Base-by-base conservation (phyloP, 2,888 invertebrate species). In the Lycocerus yunnanus region DNA sequence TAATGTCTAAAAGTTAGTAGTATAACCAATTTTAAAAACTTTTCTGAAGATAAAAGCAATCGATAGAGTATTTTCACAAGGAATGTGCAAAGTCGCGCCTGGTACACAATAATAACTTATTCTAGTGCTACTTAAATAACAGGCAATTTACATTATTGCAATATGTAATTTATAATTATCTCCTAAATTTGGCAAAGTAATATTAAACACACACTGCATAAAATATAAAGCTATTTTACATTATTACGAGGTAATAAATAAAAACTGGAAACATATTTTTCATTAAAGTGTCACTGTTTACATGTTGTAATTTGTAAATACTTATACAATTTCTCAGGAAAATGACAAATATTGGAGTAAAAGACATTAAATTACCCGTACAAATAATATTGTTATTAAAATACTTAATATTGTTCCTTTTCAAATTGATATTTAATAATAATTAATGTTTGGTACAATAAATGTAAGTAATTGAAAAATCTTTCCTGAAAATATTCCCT, bases 41-140 rank as follows among this genome's bases (percentile, higher is more conserved):
- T 43, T 43, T 43, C n/a, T 43, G 43, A 43, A 43, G 43, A 43
- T 75, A 72, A 21, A 72, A 75, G 72, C 70, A 65, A 63, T 71
- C 70, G 73, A 73, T 70, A 71, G 76, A 60, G 43, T 72, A 69
- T 72, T 72, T 72, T 61, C 67, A 66, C 15, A 27, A 58, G 59
- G 27, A 72, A 71, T 66, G 76, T 70, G 73, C 76, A 65, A 77
- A 72, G 68, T 77, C 43, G 78, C 78, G 78, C 78, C 78, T 78
- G 78, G 78, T 78, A 78, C 78, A 71, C 71, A 11, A 69, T 74
- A 78, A 76, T 76, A 76, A 69, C 74, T 74, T 74, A 76, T 68
- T 78, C 59, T 78, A 78, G 77, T 73, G 73, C 72, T 75, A 75
- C 77, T 78, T 78, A 77, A 68, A 77, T 73, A 73, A 76, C 72